phyloP scores from a whole-genome alignment of 1,140 invertebrate species.

The Oedothorax gibbosus region DNA sequence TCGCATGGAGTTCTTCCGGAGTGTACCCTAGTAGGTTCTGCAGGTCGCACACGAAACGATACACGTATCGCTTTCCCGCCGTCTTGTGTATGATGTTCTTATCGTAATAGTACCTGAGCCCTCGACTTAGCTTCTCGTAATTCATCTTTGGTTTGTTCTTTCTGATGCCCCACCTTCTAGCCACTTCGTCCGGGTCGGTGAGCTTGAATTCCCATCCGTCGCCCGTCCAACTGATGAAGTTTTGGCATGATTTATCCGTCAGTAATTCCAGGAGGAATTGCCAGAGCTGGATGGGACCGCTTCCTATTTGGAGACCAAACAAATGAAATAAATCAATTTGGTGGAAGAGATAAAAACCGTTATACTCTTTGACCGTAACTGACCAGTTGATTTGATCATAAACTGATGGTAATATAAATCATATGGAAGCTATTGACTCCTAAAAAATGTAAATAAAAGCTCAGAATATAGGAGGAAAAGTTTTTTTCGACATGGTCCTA shows the following conservation, averaged over 20 bases:
- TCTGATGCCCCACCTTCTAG: constrained; percentile 93
- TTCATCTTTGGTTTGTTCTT: constrained; percentile 99
- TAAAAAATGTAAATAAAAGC: too few species aligned
- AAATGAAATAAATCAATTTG: not conserved
- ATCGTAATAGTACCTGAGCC: constrained; percentile 97
- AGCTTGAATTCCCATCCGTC: constrained; percentile 99
- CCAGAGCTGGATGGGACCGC: constrained; percentile 95
- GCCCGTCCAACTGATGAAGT: constrained; percentile 97
- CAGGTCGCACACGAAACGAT: constrained; percentile 97
- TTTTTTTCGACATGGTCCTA: too few species aligned
- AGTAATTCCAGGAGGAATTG: constrained; percentile 96
- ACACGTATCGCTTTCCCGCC: constrained; percentile 97
- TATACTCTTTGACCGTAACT: too few species aligned
- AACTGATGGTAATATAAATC: too few species aligned
- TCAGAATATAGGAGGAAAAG: too few species aligned
- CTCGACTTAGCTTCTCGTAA: constrained; percentile 96
- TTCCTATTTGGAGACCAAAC: constrained; percentile 72
- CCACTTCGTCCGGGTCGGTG: constrained; percentile 97
- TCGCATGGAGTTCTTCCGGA: constrained; percentile 90
- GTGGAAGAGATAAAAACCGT: too few species aligned
- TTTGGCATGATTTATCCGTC: constrained; percentile 95
- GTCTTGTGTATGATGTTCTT: constrained; percentile 99
- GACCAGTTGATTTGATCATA: too few species aligned
- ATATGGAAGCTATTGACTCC: too few species aligned
- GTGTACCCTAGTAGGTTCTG: constrained; percentile 91